These are phyloP conservation scores for Brotula barbata DNA, from an alignment of 2,797 vertebrate genomes.

Conservation along the genomic window DNA sequence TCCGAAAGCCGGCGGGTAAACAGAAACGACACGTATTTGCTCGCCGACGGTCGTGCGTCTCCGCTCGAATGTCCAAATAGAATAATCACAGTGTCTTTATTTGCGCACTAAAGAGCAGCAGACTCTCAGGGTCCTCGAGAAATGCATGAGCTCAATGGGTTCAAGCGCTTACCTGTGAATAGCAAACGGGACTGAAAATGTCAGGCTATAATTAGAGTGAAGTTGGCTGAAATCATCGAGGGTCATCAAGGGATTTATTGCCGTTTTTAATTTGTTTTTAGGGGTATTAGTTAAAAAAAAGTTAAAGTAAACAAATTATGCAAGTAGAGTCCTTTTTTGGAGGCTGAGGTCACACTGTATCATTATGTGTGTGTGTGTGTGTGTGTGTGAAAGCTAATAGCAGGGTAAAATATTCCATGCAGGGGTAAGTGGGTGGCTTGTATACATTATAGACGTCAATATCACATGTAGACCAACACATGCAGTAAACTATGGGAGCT, in stretches of 20 bases:
- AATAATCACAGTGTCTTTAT: constrained; percentile 4
- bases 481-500: too few relatives aligned
- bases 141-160: constrained; percentile 37
- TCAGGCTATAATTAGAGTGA: constrained; percentile 52
- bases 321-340: too few relatives aligned
- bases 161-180: constrained; percentile 41
- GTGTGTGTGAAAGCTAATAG: too few relatives aligned
- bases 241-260: constrained; percentile 7
- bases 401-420: too few relatives aligned
- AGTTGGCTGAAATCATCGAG: constrained; percentile 28
- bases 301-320: too few relatives aligned
- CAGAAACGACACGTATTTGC: constrained; percentile 3
- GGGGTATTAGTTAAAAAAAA: too few relatives aligned
- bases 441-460: too few relatives aligned
- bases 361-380: too few relatives aligned
- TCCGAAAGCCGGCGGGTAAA: constrained; percentile 1
- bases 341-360: too few relatives aligned
- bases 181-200: constrained; percentile 54
- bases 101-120: neutral
- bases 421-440: too few relatives aligned
- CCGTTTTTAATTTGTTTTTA: neutral
- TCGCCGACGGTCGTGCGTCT: neutral
- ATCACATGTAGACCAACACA: too few relatives aligned
- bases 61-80: neutral
- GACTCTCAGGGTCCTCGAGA: constrained; percentile 11